Evolutionary conservation across 2,113 vertebrate genomes (phyloP), one percentile per base, ranked within the genome.

Genomic region (Sus scrofa): DNA sequence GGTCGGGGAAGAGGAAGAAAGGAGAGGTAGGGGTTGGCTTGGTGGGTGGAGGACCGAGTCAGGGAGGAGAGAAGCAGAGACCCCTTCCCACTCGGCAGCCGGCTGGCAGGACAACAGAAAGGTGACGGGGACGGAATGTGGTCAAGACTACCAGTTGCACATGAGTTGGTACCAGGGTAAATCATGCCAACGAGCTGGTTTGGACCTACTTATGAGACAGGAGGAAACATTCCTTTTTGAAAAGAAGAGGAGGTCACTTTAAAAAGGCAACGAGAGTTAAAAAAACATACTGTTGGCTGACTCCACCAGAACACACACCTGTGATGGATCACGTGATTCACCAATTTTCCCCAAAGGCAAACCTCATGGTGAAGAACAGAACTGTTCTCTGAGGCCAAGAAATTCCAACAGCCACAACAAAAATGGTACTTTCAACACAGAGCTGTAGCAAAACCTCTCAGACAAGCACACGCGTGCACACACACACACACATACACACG

Each of bases 81-180:
- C 95, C 97, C 97, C 95, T 85, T 75, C 96, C 93, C 82, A 8
- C 44, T 4, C 27, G 7, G 95, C 96, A 96, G 97, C 63, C 97
- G 97, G 96, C 97, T 89, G 91, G 52, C 95, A 97, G 97, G 96
- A 77, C 68, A 39, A 50, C 52, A 90, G 92, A 73, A 62, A 26
- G 14, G 44, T 44, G 44, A 44, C 44, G n/a, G 52, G 68, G 96
- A 97, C 89, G 98, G 98, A 98, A 98, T 98, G 98, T 98, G 97
- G 97, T 98, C 98, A 98, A 98, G 97, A 98, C 96, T 98, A 98
- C 98, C 98, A 98, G 98, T 98, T 98, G 98, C 98, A 98, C 97
- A 82, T 96, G 98, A 98, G 98, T 97, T 97, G 97, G 97, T 93
- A 97, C 97, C 96, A 98, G 95, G 96, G 95, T 95, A 98, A 98